Evolutionary conservation across 2,113 vertebrate species (phyloP), one percentile per base, ranked within the genome.

Genomic region (Saccopteryx leptura): DNA sequence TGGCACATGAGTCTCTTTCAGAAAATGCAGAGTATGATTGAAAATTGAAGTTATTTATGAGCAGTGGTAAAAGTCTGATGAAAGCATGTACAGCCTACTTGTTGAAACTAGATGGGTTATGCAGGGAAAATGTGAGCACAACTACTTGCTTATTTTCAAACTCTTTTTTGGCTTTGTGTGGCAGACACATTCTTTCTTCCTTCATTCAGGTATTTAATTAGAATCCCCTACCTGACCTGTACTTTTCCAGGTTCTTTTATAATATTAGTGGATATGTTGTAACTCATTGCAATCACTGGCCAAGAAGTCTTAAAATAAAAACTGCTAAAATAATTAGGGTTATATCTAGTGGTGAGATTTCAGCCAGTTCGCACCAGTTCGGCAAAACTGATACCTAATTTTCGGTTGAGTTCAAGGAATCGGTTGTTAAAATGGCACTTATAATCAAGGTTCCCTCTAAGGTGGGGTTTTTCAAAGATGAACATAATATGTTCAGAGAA

Each of bases 271-370:
- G 61, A 1, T 60, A 15, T 86, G 23, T 50, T 65, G 26, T 75
- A 96, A 90, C 71, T 94, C 60, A 78, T 39, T 75, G 15, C 48
- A n/a, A 72, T n/a, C 18, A 46, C 28, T 78, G 54, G 76, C 78
- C 78, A 89, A 94, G 50, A 48, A 39, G 56, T 4, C 39, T 58
- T 95, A 76, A 89, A 96, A 88, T 60, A 86, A 78, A 79, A 91
- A 56, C 56, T 89, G 48, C 17, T 93, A 9, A 88, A 96, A 84
- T 85, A 63, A 89, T 91, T 61, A 89, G 52, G 56, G 12, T 66
- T 88, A 12, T 93, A 66, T 80, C 39, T 39, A 39, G 39, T 39
- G 39, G 39, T 39, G 39, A 39, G 39, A 39, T 39, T 39, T 39
- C 39, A 39, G 39, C 39, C 3, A 39, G 39, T 39, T 39, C 39